These are phyloP conservation scores for Ataeniobius toweri DNA, from an alignment of 2,797 vertebrate genomes.

Conservation along the genomic window DNA sequence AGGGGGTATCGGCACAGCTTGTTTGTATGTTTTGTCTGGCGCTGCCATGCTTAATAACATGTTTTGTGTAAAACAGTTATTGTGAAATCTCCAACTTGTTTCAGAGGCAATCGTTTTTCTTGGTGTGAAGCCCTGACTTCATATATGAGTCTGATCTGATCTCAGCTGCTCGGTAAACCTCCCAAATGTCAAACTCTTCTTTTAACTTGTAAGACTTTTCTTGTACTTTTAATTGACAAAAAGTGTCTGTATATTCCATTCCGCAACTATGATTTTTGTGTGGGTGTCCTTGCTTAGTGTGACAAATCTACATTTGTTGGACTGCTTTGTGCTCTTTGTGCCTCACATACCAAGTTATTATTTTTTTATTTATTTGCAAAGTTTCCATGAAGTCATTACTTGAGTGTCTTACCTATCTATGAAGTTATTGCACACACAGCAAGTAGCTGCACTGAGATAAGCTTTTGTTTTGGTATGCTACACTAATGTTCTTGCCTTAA, in stretches of 20 bases:
- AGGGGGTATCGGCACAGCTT: neutral
- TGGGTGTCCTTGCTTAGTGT: slow-evolving; percentile 15
- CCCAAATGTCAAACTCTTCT: slow-evolving; percentile 2
- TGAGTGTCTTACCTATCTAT: slow-evolving; percentile 33
- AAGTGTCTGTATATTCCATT: slow-evolving; percentile 4
- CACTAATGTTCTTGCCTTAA: slow-evolving; percentile 58
- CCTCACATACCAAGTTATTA: slow-evolving; percentile 51
- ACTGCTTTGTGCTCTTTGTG: slow-evolving; percentile 38
- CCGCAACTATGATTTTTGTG: slow-evolving; percentile 18
- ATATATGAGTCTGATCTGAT: neutral
- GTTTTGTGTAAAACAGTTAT: neutral
- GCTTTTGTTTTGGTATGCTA: slow-evolving; percentile 44
- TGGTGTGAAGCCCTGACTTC: neutral
- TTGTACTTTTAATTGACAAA: neutral
- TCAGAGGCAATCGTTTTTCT: neutral
- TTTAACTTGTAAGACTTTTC: slow-evolving; percentile 1
- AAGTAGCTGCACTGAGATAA: slow-evolving; percentile 73
- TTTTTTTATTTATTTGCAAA: slow-evolving; percentile 73
- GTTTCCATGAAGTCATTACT: slow-evolving; percentile 44
- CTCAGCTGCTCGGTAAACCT: too few relatives aligned
- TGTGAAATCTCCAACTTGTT: neutral
- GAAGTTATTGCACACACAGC: slow-evolving; percentile 38
- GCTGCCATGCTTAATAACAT: neutral
- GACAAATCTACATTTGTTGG: slow-evolving; percentile 11
- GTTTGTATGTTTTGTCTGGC: neutral